Conservation (phyloP, 2,113 vertebrate species). For the Indicator indicator region DNA sequence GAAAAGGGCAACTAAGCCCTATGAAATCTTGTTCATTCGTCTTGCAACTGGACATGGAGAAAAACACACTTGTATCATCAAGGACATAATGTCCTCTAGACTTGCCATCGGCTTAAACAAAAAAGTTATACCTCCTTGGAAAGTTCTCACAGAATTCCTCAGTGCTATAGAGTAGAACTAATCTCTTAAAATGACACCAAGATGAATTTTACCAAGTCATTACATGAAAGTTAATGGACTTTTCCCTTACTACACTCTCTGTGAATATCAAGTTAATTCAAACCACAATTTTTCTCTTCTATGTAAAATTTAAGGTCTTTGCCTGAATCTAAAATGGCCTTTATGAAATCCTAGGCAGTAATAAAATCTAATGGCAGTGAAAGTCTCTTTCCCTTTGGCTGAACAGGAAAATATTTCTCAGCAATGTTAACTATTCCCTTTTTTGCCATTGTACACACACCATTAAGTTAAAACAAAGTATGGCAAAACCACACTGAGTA, state of each 20-base stretch:
- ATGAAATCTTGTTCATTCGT: not conserved
- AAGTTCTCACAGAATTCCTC: not conserved
- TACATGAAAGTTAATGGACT: not conserved
- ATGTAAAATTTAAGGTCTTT: not conserved
- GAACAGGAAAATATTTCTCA: not conserved
- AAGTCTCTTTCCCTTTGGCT: not conserved
- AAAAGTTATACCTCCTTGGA: not conserved
- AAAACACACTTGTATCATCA: not conserved
- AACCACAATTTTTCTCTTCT: not conserved
- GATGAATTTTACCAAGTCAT: not conserved
- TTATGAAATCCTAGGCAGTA: constrained; percentile 1
- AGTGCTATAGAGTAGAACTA: not conserved
- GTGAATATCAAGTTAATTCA: constrained; percentile 10
- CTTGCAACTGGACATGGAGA: not conserved
- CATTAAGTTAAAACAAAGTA: not conserved
- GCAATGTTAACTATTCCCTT: not conserved
- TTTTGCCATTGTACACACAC: not conserved
- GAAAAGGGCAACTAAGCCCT: not conserved
- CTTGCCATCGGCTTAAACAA: not conserved
- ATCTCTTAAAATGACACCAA: not conserved
- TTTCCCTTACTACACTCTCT: not conserved
- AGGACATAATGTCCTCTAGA: not conserved
- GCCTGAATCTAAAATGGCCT: constrained; percentile 14
- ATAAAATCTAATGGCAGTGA: not conserved
- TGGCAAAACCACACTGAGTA: not conserved